These are phyloP conservation scores for Zeugodacus cucurbitae DNA, from an alignment of 1,140 invertebrate species.

Conservation along the genomic window DNA sequence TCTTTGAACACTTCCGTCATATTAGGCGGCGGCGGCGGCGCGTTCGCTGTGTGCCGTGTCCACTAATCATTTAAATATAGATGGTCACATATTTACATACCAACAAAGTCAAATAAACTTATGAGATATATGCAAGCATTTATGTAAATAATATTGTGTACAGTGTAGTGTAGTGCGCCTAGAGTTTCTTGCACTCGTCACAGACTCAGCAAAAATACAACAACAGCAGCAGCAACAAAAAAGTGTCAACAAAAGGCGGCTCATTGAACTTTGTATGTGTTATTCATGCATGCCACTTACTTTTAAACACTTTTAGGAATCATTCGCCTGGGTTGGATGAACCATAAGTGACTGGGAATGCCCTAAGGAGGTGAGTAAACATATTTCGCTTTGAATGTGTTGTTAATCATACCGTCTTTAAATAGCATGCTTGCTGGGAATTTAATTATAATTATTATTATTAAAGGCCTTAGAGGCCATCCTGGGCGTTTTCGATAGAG, in stretches of 20 bases:
- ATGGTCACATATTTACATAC: background rate
- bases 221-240: background rate
- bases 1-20: conserved; percentile 21
- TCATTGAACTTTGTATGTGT: conserved; percentile 7
- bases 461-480: no score
- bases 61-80: conserved; percentile 8
- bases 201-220: background rate
- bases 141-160: background rate
- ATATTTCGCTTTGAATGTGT: background rate
- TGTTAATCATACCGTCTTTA: no score
- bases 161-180: no score
- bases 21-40: background rate
- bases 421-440: no score
- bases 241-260: conserved; percentile 4
- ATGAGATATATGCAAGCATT: background rate
- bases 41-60: background rate
- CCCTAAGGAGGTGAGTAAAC: background rate
- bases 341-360: background rate
- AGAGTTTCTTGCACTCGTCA: background rate
- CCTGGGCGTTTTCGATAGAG: no score
- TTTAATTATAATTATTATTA: no score
- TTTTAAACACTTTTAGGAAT: background rate
- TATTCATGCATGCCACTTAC: background rate
- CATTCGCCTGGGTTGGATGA: background rate
- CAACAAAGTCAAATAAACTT: background rate